Conservation (phyloP, 2,888 invertebrate species). For the Poecilobothrus nobilitatus region DNA sequence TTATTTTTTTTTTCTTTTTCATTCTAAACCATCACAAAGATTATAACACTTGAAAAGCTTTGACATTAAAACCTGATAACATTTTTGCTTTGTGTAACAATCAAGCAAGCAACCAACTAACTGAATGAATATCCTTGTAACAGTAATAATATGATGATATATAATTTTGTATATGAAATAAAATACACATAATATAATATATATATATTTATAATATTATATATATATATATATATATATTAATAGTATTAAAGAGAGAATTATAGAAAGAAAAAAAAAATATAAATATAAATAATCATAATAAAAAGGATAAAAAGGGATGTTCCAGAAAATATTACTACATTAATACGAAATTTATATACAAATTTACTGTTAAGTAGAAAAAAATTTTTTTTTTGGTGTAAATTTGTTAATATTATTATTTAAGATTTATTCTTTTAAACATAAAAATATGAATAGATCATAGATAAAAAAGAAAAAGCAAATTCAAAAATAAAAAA, state of each 20-base stretch:
- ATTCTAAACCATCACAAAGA: not conserved
- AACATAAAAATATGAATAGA: not conserved
- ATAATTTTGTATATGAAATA: no score
- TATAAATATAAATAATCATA: not conserved
- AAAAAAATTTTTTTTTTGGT: not conserved
- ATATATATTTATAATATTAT: not conserved
- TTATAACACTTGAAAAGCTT: not conserved
- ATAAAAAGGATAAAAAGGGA: not conserved
- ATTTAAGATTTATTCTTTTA: not conserved
- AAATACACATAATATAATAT: not conserved
- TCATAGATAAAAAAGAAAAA: not conserved
- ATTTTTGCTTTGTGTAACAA: not conserved
- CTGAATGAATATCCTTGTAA: not conserved
- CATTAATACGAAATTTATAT: not conserved
- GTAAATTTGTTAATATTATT: not conserved
- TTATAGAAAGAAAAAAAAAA: not conserved
- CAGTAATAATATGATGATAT: not conserved
- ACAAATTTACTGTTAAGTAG: no score
- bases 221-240: no score
- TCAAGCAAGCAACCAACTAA: not conserved
- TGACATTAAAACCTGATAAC: not conserved
- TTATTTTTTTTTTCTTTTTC: no score
- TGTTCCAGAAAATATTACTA: not conserved
- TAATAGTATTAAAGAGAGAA: no score
- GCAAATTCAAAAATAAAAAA: not conserved